These are phyloP conservation scores for Motacilla alba DNA, from an alignment of 2,113 vertebrate species.

Conservation along the genomic window DNA sequence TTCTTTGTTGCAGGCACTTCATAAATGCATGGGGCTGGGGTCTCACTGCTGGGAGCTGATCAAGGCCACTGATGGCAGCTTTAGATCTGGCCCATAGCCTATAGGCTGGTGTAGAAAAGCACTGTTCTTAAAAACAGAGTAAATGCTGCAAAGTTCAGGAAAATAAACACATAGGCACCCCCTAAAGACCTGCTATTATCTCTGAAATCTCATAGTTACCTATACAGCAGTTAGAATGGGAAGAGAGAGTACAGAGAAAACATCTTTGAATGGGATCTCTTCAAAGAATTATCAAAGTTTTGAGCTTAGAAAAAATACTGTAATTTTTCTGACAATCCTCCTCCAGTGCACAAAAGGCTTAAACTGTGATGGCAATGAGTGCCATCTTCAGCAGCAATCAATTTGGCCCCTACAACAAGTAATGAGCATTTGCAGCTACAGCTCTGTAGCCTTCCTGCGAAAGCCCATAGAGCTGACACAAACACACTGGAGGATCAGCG, in stretches of 20 bases:
- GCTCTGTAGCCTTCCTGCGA: neutral
- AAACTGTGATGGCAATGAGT: neutral
- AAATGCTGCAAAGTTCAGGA: neutral
- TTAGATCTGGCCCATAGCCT: neutral
- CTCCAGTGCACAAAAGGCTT: neutral
- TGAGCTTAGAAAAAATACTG: neutral
- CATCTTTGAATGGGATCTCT: neutral
- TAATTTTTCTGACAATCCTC: neutral
- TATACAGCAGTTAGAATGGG: neutral
- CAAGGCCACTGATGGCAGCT: neutral
- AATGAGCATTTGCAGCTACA: neutral
- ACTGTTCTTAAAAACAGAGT: neutral
- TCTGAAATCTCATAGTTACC: neutral
- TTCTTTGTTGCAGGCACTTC: neutral
- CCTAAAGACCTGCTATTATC: neutral
- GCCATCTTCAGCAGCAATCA: neutral
- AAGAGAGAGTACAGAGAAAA: neutral
- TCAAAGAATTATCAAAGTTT: neutral
- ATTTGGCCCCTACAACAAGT: neutral
- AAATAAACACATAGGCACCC: neutral
- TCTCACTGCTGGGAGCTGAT: neutral
- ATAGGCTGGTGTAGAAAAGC: neutral
- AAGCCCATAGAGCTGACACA: neutral
- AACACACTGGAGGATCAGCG: neutral
- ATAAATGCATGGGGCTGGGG: rapidly evolving